Evolutionary conservation across 2,113 vertebrate species (phyloP), one percentile per base, ranked within the genome.

Genomic region (Myxocyprinus asiaticus): DNA sequence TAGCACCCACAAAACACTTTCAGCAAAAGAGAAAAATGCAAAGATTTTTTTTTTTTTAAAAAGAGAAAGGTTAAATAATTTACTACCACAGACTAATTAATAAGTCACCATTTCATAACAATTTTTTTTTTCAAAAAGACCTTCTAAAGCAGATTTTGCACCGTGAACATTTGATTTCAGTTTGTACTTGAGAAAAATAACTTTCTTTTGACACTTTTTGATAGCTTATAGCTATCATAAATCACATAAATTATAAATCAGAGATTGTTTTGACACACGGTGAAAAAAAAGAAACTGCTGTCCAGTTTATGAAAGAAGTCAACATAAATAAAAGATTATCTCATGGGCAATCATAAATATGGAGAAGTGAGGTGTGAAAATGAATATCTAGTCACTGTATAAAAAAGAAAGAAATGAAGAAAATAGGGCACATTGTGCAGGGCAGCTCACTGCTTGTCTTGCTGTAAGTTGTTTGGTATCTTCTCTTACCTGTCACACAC

Each of bases 171-270:
- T 64, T 48, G 9, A 65, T 72, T 56, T 75, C 64, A 65, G 70
- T 68, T 62, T 17, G 3, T 33, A 33, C 22, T 33, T 33, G 22
- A 33, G 0, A 9, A 42, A 56, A 55, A 82, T 80, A 83, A 66
- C 82, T 33, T 71, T 87, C 74, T 71, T 62, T 61, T n/a, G 59
- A 88, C 85, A 88, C 72, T 85, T 86, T 78, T 77, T 76, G 81
- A 88, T 75, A 58, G 87, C 87, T 86, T 74, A 74, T 83, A 80
- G 81, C 85, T 85, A 87, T 89, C 90, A 87, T 92, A 91, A 92
- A 92, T 92, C 89, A 91, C 67, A 85, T 80, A 89, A 91, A 92
- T 91, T 91, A 91, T 93, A 91, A 92, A 93, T 92, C 91, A 89
- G 42, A 71, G 90, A 90, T 90, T 93, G 91, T 92, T 93, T 93